Conservation (phyloP, 2,888 invertebrate genomes). For the Agrotis segetum region DNA sequence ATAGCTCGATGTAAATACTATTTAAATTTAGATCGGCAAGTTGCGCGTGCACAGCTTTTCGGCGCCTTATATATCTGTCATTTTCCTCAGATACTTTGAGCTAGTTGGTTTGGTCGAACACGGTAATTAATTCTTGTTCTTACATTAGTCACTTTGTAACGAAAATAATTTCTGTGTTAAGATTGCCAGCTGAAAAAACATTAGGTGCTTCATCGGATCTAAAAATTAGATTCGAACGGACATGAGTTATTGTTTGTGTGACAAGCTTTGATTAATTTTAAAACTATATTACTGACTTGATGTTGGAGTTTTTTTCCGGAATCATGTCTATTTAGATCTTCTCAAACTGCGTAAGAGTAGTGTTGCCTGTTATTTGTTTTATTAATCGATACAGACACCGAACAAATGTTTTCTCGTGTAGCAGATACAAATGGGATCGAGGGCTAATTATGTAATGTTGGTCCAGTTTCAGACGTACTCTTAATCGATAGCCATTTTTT, state of each 20-base stretch:
- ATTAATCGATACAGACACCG: constrained; percentile 77
- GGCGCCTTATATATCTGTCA: constrained; percentile 85
- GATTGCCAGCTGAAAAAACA: constrained; percentile 50
- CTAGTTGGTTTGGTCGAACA: constrained; percentile 59
- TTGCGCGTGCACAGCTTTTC: constrained; percentile 79
- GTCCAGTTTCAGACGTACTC: constrained; percentile 71
- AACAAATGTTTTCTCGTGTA: constrained; percentile 77
- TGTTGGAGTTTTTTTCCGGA: constrained; percentile 47
- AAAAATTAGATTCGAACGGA: constrained; percentile 47
- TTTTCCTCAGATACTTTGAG: constrained; percentile 78
- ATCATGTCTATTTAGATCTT: constrained; percentile 64
- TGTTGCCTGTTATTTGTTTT: constrained; percentile 75
- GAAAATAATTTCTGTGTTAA: constrained; percentile 41
- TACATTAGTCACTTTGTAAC: constrained; percentile 49
- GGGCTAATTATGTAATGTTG: constrained; percentile 77
- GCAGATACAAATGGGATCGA: constrained; percentile 76
- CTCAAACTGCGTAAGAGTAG: constrained; percentile 64
- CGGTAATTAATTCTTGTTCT: constrained; percentile 55
- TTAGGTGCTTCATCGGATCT: constrained; percentile 25
- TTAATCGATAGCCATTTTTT: constrained; percentile 73
- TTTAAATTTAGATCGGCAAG: constrained; percentile 88
- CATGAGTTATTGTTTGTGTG: constrained; percentile 62
- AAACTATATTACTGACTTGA: constrained; percentile 53
- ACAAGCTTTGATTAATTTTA: constrained; percentile 65
- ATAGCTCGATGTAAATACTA: constrained; percentile 89